phyloP scores from a whole-genome alignment of 2,888 invertebrate species.

The Cephus runcator region DNA sequence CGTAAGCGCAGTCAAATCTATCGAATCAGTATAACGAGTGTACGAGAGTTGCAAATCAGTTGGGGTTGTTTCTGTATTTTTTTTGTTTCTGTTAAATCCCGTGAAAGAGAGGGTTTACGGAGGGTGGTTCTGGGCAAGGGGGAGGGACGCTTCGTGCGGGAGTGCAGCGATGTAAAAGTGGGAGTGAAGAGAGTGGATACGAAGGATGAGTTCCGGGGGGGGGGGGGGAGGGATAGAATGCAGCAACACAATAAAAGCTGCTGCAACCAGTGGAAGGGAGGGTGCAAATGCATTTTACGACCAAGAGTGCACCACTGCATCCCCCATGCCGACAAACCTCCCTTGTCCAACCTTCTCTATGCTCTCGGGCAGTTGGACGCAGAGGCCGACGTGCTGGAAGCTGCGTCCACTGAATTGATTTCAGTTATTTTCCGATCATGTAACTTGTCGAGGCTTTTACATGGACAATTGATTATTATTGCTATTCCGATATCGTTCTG shows the following conservation, averaged over 20 bases:
- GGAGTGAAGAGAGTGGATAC: slow-evolving; percentile 21
- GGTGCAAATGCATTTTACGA: slow-evolving; percentile 57
- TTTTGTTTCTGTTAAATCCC: slow-evolving; percentile 23
- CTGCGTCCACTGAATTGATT: slow-evolving; percentile 45
- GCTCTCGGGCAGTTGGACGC: slow-evolving; percentile 13
- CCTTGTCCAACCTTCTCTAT: slow-evolving; percentile 26
- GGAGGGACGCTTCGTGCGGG: slow-evolving; percentile 17
- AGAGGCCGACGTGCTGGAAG: slow-evolving; percentile 12
- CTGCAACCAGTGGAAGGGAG: slow-evolving; percentile 26
- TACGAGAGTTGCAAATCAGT: slow-evolving; percentile 59
- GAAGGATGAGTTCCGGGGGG: background rate
- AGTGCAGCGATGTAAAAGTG: slow-evolving; percentile 8
- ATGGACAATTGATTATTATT: slow-evolving; percentile 53
- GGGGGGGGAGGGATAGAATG: slow-evolving; percentile 14
- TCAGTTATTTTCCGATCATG: slow-evolving; percentile 49
- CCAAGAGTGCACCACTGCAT: slow-evolving; percentile 31
- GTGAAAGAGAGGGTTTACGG: slow-evolving; percentile 12
- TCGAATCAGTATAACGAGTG: slow-evolving; percentile 63
- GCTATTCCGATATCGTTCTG: slow-evolving; percentile 35
- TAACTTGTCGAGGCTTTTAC: slow-evolving; percentile 44
- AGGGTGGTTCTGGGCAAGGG: slow-evolving; percentile 10
- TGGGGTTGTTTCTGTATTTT: slow-evolving; percentile 35
- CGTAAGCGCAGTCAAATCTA: slow-evolving; percentile 58
- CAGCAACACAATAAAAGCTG: slow-evolving; percentile 48
- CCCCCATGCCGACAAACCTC: slow-evolving; percentile 18